Conservation (phyloP, 1,140 invertebrate genomes). For the Cotesia vestalis region DNA sequence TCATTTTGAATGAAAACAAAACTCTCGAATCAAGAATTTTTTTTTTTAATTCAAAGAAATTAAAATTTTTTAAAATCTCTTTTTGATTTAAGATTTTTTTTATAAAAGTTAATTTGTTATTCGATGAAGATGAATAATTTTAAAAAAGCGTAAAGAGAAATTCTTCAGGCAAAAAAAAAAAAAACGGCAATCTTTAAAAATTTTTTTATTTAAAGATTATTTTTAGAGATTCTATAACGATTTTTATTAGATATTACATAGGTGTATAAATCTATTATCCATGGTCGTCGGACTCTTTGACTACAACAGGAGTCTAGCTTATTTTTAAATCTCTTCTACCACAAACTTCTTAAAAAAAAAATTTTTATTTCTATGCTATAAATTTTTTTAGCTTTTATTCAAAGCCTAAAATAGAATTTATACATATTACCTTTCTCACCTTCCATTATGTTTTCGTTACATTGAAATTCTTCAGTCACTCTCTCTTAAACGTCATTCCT, state of each 20-base stretch:
- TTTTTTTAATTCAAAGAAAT: too few species aligned
- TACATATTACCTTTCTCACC: conserved; percentile 21
- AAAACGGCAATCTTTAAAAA: too few species aligned
- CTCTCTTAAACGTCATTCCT: conserved; percentile 29
- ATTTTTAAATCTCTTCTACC: conserved; percentile 15
- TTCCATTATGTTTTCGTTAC: conserved; percentile 27
- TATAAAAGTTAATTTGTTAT: too few species aligned
- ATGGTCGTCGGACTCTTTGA: conserved; percentile 15
- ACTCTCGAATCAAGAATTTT: too few species aligned
- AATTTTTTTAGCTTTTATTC: not conserved
- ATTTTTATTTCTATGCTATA: not conserved
- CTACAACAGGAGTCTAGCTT: conserved; percentile 27
- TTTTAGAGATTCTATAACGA: too few species aligned
- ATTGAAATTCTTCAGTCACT: conserved; percentile 29
- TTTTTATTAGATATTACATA: not conserved
- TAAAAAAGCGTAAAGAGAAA: too few species aligned
- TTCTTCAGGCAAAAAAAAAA: too few species aligned
- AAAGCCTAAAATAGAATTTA: not conserved
- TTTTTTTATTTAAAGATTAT: too few species aligned
- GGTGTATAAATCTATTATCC: not conserved
- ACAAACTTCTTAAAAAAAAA: not conserved
- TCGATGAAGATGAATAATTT: too few species aligned
- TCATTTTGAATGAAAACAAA: too few species aligned
- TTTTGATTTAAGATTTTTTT: too few species aligned
- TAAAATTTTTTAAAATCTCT: too few species aligned